Conservation (phyloP, 2,888 invertebrate species). For the Amphipoea oculea region DNA sequence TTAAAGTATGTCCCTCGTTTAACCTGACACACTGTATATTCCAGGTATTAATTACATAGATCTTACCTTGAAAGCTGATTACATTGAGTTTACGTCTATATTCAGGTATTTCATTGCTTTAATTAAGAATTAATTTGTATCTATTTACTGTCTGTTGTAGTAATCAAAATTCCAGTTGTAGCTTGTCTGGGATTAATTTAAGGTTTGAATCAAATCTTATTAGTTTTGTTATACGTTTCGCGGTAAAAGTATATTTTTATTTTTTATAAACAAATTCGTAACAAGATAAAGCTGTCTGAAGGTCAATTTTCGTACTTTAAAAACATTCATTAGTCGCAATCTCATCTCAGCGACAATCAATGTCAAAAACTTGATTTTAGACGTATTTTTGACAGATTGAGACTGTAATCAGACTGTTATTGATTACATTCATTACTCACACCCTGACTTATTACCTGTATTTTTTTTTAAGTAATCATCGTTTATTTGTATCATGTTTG, state of each 20-base stretch:
- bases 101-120: constrained; percentile 22
- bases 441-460: too few relatives aligned
- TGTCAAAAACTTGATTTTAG: not conserved
- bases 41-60: constrained; percentile 32
- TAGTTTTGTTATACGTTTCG: not conserved
- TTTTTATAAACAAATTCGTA: too few relatives aligned
- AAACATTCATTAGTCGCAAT: not conserved
- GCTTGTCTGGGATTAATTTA: not conserved
- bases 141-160: constrained; percentile 9
- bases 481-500: too few relatives aligned
- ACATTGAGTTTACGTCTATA: constrained; percentile 9
- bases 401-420: too few relatives aligned
- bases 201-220: not conserved
- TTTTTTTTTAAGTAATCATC: too few relatives aligned
- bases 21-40: not conserved
- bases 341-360: not conserved
- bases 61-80: constrained; percentile 31
- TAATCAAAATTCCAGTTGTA: not conserved
- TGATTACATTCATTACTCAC: too few relatives aligned
- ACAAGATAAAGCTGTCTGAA: too few relatives aligned
- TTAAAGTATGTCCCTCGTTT: too few relatives aligned
- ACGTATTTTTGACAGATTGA: too few relatives aligned
- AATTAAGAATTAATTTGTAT: constrained; percentile 33
- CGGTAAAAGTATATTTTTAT: too few relatives aligned
- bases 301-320: too few relatives aligned